These are phyloP conservation scores for Budorcas taxicolor DNA, from an alignment of 2,113 vertebrate species.

Conservation along the genomic window DNA sequence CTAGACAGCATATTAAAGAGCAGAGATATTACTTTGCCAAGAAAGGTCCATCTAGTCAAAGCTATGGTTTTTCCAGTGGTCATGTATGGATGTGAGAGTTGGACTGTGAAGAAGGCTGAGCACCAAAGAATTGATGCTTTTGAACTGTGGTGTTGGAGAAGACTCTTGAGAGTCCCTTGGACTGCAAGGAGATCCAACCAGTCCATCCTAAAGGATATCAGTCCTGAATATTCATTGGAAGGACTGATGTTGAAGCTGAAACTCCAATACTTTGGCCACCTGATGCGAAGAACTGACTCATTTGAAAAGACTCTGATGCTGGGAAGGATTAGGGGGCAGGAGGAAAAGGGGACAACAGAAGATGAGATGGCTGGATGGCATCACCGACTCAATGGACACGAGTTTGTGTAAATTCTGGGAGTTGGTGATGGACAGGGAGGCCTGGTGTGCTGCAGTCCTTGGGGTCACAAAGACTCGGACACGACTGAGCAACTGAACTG, in stretches of 20 bases:
- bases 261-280: background rate
- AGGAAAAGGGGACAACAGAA: background rate
- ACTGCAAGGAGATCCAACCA: background rate
- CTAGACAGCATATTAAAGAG: background rate
- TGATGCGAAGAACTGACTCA: background rate
- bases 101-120: background rate
- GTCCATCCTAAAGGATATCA: background rate
- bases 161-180: background rate
- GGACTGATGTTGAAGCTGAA: background rate
- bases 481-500: background rate
- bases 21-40: background rate
- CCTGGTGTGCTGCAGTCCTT: fast-evolving
- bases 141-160: background rate
- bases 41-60: background rate
- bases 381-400: background rate
- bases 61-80: background rate
- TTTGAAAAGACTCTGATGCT: background rate
- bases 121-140: background rate
- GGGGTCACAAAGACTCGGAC: background rate
- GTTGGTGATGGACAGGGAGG: background rate
- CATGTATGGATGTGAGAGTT: background rate
- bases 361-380: background rate
- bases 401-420: background rate
- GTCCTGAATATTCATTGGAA: background rate
- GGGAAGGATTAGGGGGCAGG: background rate